Conservation (phyloP, 2,113 vertebrate species). For the Lamprotornis superbus region DNA sequence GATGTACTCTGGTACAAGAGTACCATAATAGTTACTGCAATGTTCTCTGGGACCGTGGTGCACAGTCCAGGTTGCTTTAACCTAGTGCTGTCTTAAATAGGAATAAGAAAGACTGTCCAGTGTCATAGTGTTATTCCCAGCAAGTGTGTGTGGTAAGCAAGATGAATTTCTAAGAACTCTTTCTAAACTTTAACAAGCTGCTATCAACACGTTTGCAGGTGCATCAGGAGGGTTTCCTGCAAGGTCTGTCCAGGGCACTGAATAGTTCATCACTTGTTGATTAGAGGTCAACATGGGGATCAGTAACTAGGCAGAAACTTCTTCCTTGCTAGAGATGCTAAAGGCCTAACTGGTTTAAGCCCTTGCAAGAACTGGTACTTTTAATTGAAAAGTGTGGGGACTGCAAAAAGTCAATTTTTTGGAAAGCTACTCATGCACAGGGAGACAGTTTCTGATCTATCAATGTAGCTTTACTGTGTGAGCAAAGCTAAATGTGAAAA, state of each 20-base stretch:
- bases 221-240: not conserved
- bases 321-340: not conserved
- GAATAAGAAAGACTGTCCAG: not conserved
- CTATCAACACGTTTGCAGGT: not conserved
- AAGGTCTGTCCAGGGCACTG: not conserved
- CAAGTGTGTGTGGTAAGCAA: not conserved
- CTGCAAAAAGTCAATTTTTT: not conserved
- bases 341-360: not conserved
- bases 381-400: not conserved
- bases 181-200: not conserved
- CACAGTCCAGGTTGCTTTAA: conserved; percentile 11
- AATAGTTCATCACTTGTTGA: not conserved
- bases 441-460: not conserved
- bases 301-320: not conserved
- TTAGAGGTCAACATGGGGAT: not conserved
- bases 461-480: not conserved
- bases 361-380: not conserved
- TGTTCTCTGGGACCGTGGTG: not conserved
- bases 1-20: not conserved
- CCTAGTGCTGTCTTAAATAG: not conserved
- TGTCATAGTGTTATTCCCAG: not conserved
- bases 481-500: not conserved
- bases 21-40: not conserved
- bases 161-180: not conserved
- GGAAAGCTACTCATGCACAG: accelerated